phyloP scores from a whole-genome alignment of 2,797 vertebrate genomes.

The Lacerta viridis region DNA sequence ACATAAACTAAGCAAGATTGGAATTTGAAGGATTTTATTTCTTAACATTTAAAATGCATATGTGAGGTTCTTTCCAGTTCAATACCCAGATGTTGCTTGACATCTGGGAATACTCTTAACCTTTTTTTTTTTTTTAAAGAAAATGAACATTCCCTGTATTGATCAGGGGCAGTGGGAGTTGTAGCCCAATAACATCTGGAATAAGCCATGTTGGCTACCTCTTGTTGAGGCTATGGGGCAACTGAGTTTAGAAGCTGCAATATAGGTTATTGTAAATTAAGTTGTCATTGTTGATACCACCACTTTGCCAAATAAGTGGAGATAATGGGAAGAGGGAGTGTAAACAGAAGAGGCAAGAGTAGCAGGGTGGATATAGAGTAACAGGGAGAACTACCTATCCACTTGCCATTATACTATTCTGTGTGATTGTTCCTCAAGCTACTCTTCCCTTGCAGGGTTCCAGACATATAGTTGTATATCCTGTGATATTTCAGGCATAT shows the following conservation, averaged over 20 bases:
- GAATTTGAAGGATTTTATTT: constrained; percentile 12
- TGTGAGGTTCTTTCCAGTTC: constrained; percentile 20
- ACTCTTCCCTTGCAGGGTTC: not conserved
- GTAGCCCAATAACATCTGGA: no score
- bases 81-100: not conserved
- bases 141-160: no score
- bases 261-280: not conserved
- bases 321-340: not conserved
- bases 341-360: not conserved
- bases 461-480: not conserved
- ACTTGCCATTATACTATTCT: not conserved
- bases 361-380: not conserved
- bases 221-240: not conserved
- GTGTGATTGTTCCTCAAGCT: no score
- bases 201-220: no score
- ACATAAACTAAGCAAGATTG: not conserved
- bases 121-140: no score
- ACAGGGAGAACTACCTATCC: not conserved
- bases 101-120: no score
- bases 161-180: no score
- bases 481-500: not conserved
- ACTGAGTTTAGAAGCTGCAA: not conserved
- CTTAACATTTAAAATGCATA: not conserved
- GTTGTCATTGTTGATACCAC: not conserved
- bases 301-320: not conserved